Base-by-base conservation (phyloP, 1,140 invertebrate species). In the Drosophila hydei region DNA sequence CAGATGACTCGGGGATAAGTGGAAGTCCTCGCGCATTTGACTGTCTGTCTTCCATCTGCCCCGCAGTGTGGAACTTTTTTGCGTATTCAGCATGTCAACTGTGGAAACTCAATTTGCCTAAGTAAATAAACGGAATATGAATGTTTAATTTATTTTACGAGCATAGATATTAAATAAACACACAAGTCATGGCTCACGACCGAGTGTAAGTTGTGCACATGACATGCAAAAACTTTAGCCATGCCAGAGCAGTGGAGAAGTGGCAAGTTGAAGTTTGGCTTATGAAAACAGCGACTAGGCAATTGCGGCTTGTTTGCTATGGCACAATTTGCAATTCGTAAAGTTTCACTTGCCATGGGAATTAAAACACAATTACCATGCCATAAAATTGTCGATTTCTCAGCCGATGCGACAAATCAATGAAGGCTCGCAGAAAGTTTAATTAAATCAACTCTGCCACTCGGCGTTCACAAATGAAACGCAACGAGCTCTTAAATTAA, bases 121-220 rank as follows among this genome's bases (percentile, higher is more conserved):
- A 87, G 83, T 87, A 87, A 87, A 87, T 87, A 88, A 87, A 88
- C 83, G 75, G 78, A 87, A 87, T 87, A 87, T 87, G 83, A 87
- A 87, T 87, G 75, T 87, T 88, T 87, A 87, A 87, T 87, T 87
- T 87, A 73, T 88, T 88, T 87, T 76, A 52, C 69, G 62, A 72
- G 69, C 62, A 87, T 88, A 83, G 83, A 83, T 87, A 88, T 87
- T 88, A 87, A 81, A 88, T 83, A 87, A 87, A 87, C 83, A 87
- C 75, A 83, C 70, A 69, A 68, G 48, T 73, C 74, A 56, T 42
- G 73, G 21, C 45, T 75, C 47, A 47, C 23, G 18, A 50, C 42
- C 16, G 58, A 50, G 54, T 60, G 30, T 40, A 68, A 58, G 27
- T 62, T 62, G 25, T 45, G 19, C 65, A 69, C 36, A 54, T 55